Evolutionary conservation across 2,888 invertebrate genomes (phyloP), one percentile per base, ranked within the genome.

Genomic region (Alcis repandata): DNA sequence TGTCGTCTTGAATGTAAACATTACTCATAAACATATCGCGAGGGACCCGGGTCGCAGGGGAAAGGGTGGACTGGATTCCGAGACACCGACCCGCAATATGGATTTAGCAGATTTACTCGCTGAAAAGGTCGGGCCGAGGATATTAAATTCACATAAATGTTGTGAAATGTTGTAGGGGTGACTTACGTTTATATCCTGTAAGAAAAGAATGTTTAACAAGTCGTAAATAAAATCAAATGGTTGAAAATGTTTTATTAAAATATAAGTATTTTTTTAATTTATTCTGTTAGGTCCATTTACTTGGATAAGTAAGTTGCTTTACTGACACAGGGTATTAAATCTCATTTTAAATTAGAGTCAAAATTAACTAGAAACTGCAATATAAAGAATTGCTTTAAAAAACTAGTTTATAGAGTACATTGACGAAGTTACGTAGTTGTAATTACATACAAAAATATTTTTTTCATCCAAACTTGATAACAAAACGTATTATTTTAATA

Each of bases 1-100:
- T 57, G 60, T 66, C 65, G 52, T 52, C 60, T 59, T 63, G 43
- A 62, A 75, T 75, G 78, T 77, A 76, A 77, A 79, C 78, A 76
- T 72, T 70, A 63, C 78, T 76, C 78, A 75, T 78, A 74, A 80
- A 81, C 83, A 80, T 81, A 82, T 79, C 79, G 79, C 61, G 63
- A 67, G 71, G 67, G 45, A 57, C 15, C 40, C 17, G 59, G 62
- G n/a, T 19, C 36, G 17, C 48, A 36, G 27, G 56, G 63, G 58
- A 58, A 63, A 58, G 63, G 63, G 63, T 63, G 58, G 49, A 63
- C 45, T 62, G 52, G 52, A 63, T 58, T 46, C 58, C 46, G 33
- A 17, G 53, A 56, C 59, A 49, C 13, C 7, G 52, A 41, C 48
- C 48, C 53, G 33, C 38, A 22, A 33, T 60, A 49, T 66, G 59